phyloP scores from a whole-genome alignment of 2,888 invertebrate genomes.

The Netelia fuscicornis region DNA sequence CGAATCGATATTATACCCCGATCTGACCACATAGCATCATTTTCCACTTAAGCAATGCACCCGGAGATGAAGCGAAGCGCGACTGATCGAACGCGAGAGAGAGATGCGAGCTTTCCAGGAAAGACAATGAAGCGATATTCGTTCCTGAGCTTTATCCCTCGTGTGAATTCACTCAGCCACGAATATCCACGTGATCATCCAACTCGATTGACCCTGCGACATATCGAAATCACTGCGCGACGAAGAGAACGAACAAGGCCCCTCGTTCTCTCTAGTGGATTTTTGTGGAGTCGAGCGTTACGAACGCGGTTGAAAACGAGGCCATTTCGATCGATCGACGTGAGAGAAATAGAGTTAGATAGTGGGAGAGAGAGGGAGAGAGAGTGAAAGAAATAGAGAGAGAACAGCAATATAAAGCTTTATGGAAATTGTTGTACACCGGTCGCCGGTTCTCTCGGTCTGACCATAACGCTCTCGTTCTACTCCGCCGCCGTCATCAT shows the following conservation, averaged over 20 bases:
- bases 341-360: background rate
- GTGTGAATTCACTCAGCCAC: conserved; percentile 19
- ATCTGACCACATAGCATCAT: conserved; percentile 60
- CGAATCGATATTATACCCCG: conserved; percentile 53
- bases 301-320: conserved; percentile 46
- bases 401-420: conserved; percentile 30
- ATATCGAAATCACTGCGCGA: conserved; percentile 52
- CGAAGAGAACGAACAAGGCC: background rate
- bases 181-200: conserved; percentile 43
- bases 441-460: conserved; percentile 21
- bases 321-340: conserved; percentile 56
- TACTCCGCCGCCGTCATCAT: conserved; percentile 30
- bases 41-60: conserved; percentile 58
- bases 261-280: conserved; percentile 29
- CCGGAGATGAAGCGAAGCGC: conserved; percentile 38
- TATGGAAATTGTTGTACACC: conserved; percentile 43
- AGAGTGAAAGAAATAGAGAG: conserved; percentile 11
- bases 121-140: conserved; percentile 51
- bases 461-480: conserved; percentile 55
- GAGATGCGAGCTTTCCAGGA: background rate
- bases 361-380: background rate
- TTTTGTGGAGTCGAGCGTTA: conserved; percentile 30
- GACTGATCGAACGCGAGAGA: conserved; percentile 4
- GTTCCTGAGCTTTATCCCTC: conserved; percentile 22
- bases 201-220: conserved; percentile 63